Conservation (phyloP, 35 echinoderm and acorn worm species). For the Ophioderma brevispina region DNA sequence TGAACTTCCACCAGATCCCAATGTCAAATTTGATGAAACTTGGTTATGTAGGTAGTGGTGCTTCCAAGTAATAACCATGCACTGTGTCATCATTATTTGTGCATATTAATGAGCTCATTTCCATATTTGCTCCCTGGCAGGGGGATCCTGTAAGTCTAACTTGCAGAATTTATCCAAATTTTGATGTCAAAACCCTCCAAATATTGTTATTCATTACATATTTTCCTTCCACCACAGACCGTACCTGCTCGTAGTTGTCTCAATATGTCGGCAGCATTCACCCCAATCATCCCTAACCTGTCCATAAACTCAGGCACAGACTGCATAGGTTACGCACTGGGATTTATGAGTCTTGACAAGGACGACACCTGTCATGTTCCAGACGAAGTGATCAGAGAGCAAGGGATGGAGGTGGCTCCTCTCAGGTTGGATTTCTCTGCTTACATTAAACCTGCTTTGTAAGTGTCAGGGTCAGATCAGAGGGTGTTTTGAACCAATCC, state of each 20-base stretch:
- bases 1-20: too few relatives aligned
- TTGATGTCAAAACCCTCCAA: too few relatives aligned
- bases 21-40: too few relatives aligned
- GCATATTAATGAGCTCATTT: too few relatives aligned
- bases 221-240: constrained; percentile 47
- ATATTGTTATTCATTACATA: background rate
- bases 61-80: too few relatives aligned
- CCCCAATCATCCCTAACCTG: constrained; percentile 49
- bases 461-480: too few relatives aligned
- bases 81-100: too few relatives aligned
- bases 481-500: too few relatives aligned
- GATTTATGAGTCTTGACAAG: constrained; percentile 79
- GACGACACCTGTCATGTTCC: background rate
- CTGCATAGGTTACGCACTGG: constrained; percentile 88
- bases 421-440: constrained; percentile 93
- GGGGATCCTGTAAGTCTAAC: too few relatives aligned
- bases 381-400: constrained; percentile 41
- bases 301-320: constrained; percentile 26
- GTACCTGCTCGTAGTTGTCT: constrained; percentile 76
- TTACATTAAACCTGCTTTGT: constrained; percentile 93
- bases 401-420: constrained; percentile 76
- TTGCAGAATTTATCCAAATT: too few relatives aligned
- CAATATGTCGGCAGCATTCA: constrained; percentile 63
- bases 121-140: too few relatives aligned
- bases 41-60: too few relatives aligned